Evolutionary conservation across 2,113 vertebrate genomes (phyloP), one percentile per base, ranked within the genome.

Genomic region (Stegostoma tigrinum): DNA sequence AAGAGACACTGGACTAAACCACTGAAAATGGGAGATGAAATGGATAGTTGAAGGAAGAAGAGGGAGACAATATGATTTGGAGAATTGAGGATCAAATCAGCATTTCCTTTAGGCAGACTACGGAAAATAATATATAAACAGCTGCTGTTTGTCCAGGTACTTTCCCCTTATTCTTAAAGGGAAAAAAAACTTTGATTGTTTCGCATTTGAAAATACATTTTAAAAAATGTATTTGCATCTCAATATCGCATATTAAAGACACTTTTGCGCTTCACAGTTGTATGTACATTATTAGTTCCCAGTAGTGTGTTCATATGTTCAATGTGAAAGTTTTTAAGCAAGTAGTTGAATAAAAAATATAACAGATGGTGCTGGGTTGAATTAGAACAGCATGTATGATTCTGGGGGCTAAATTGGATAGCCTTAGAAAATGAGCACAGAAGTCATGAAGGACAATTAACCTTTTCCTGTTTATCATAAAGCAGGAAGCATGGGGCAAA

Each of bases 291-390:
- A 17, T 68, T 94, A 68, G 42, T 94, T 94, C 42, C 66, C 66
- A 94, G 27, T 64, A 94, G 17, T 38, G 21, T 42, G 19, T 94
- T 93, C 64, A 24, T 42, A 38, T 94, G 38, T 67, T n/a, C 15
- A 94, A 94, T 68, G 64, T n/a, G 64, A 94, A 52, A 24, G 24
- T 94, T 94, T 93, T 68, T 42, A 45, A 66, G 64, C 19, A 94
- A 68, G 64, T 38, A 86, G 42, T 21, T 42, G 38, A 83, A 83
- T 83, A 38, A 93, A 64, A 91, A 67, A n/a, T 87, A 61, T 61
- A 93, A 94, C 64, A 94, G 91, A 94, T 94, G 21, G 66, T 30
- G 21, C 38, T 42, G 91, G 64, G 68, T 68, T 94, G 61, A 42
- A 94, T 94, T 94, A 68, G 61, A 94, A 68, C 67, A 68, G 66